A percentile compares a stretch with the other conserved stretches of the same genome.
Evolutionary conservation across 2,113 vertebrate genomes (phyloP).

Genomic region (Ovibos moschatus): DNA sequence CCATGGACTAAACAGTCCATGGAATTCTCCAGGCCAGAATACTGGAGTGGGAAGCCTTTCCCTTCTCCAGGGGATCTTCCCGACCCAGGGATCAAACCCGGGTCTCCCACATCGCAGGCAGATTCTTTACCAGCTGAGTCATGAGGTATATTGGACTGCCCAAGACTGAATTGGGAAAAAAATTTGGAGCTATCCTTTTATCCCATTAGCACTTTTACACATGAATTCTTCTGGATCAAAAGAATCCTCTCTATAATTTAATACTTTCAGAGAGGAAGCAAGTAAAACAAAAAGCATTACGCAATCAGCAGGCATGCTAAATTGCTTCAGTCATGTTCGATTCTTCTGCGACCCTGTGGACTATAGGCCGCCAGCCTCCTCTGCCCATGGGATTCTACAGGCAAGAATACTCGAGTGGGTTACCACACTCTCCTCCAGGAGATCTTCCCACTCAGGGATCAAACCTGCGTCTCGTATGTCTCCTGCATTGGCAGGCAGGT

Average conservation of each 20-base stretch:
- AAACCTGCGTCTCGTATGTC: neutral
- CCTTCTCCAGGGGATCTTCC: neutral
- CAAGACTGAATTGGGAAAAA: neutral
- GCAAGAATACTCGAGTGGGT: neutral
- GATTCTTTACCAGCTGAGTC: neutral
- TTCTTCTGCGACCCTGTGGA: neutral
- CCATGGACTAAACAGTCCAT: neutral
- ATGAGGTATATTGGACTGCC: neutral
- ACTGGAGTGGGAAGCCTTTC: neutral
- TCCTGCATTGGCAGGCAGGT: neutral
- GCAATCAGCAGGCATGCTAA: neutral
- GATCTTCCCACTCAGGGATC: neutral
- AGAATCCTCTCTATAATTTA: neutral
- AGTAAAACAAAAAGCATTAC: neutral
- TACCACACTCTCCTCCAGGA: neutral
- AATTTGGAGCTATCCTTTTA: neutral
- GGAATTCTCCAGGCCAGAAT: neutral
- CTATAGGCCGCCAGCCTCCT: neutral
- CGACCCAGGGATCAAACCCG: neutral
- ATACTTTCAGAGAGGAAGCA: neutral
- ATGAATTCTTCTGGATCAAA: neutral
- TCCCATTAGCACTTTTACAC: neutral
- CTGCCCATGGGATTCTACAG: neutral
- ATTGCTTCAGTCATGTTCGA: neutral
- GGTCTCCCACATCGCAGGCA: rapidly evolving